These are phyloP conservation scores for Myotis davidii DNA, from an alignment of 2,113 vertebrate genomes.

Conservation along the genomic window DNA sequence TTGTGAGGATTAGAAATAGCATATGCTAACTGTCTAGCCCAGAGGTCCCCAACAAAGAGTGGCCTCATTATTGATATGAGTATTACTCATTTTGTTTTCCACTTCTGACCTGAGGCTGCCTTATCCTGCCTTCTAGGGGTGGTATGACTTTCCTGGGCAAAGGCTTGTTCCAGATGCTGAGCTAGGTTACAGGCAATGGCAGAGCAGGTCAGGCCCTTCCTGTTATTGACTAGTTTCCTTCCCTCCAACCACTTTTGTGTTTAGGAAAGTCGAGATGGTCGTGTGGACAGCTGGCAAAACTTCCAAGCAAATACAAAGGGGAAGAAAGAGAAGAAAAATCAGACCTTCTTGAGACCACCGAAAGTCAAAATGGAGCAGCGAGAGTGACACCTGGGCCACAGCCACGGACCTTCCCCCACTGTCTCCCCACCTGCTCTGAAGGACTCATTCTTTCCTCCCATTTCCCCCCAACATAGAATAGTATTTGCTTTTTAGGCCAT, in stretches of 20 bases:
- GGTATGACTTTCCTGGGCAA: background rate
- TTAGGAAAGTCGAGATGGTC: constrained; percentile 97
- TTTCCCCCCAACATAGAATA: constrained; percentile 84
- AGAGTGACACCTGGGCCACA: constrained; percentile 82
- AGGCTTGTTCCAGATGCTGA: background rate
- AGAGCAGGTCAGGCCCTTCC: background rate
- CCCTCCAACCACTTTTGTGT: background rate
- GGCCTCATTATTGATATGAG: background rate
- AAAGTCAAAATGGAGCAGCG: constrained; percentile 99
- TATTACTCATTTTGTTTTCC: background rate
- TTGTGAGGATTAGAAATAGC: background rate
- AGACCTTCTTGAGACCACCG: constrained; percentile 97
- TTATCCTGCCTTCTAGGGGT: background rate
- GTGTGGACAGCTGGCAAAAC: constrained; percentile 98
- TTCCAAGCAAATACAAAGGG: constrained; percentile 97
- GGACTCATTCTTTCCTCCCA: constrained; percentile 82
- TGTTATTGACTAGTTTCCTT: background rate
- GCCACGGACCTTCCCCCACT: constrained; percentile 51
- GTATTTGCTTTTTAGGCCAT: constrained; percentile 86
- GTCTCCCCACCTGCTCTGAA: constrained; percentile 82
- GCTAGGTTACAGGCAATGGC: background rate
- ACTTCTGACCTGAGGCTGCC: background rate
- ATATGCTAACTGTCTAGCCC: background rate
- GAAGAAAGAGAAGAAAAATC: constrained; percentile 96
- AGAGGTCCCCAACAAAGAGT: background rate